Evolutionary conservation across 2,888 invertebrate species (phyloP).

Genomic region (Cheilosia impressa): DNA sequence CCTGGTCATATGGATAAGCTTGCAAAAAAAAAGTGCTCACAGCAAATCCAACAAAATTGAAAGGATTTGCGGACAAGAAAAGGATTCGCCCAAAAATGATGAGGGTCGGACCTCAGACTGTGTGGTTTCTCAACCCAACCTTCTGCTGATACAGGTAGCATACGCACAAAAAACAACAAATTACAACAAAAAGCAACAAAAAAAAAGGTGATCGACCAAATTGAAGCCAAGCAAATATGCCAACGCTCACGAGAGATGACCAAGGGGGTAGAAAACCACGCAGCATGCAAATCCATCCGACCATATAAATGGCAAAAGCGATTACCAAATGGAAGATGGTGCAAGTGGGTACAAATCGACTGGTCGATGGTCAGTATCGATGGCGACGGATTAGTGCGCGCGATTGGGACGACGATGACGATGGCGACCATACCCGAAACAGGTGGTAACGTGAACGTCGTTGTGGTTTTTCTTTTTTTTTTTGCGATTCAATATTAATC

Average conservation of each 20-base stretch:
- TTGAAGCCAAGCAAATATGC: conserved; percentile 27
- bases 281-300: conserved; percentile 63
- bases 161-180: conserved; percentile 6
- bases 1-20: conserved; percentile 71
- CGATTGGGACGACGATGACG: conserved; percentile 12
- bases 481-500: conserved; percentile 44
- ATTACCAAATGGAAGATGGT: conserved; percentile 50
- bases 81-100: conserved; percentile 53
- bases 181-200: too few relatives aligned
- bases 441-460: conserved; percentile 48
- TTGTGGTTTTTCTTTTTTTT: conserved; percentile 42
- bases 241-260: conserved; percentile 2
- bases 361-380: conserved; percentile 63
- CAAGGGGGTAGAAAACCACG: conserved; percentile 33
- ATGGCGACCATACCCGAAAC: conserved; percentile 34
- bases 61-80: conserved; percentile 63
- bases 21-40: background rate
- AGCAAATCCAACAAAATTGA: conserved; percentile 48
- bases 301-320: conserved; percentile 45
- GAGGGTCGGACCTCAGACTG: conserved; percentile 52
- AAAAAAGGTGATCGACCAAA: conserved; percentile 65
- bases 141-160: conserved; percentile 28
- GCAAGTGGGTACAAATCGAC: conserved; percentile 3
- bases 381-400: conserved; percentile 64
- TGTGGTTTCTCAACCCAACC: background rate